These are phyloP conservation scores for Microplitis demolitor DNA, from an alignment of 1,140 invertebrate genomes.

Conservation along the genomic window DNA sequence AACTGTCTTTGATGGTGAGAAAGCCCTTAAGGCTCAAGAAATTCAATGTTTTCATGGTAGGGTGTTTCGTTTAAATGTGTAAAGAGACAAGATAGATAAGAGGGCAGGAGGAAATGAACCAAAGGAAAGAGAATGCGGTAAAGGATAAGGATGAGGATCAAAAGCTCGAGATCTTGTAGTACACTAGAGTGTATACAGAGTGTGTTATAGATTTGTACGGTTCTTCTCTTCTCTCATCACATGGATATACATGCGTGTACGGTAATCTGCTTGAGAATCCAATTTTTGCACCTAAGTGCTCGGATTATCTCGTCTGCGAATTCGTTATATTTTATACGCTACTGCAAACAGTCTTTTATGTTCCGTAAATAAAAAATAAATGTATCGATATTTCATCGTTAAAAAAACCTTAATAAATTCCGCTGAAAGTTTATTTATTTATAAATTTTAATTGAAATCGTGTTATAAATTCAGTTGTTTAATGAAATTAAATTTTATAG, in stretches of 20 bases:
- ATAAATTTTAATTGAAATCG: too few species aligned
- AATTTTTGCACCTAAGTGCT: slow-evolving; percentile 2
- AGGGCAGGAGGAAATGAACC: too few species aligned
- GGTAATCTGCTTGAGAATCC: slow-evolving; percentile 1
- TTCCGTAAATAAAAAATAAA: too few species aligned
- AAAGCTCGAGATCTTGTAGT: too few species aligned
- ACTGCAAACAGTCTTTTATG: too few species aligned
- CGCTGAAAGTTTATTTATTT: too few species aligned
- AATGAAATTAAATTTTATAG: too few species aligned
- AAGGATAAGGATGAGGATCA: too few species aligned
- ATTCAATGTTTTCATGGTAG: slow-evolving; percentile 11
- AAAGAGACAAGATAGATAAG: background rate
- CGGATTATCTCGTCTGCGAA: background rate
- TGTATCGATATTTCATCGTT: too few species aligned
- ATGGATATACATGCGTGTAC: background rate
- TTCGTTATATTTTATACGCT: background rate
- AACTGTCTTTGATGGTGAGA: slow-evolving; percentile 28
- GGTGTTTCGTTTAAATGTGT: background rate
- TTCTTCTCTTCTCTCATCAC: background rate
- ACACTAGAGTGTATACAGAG: background rate
- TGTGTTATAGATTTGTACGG: background rate
- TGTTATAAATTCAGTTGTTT: too few species aligned
- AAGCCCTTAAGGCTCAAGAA: background rate
- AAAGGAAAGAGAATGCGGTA: too few species aligned
- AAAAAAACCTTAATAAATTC: too few species aligned